These are phyloP conservation scores for Entomobrya multifasciata DNA, from an alignment of 2,888 invertebrate species.

Conservation along the genomic window DNA sequence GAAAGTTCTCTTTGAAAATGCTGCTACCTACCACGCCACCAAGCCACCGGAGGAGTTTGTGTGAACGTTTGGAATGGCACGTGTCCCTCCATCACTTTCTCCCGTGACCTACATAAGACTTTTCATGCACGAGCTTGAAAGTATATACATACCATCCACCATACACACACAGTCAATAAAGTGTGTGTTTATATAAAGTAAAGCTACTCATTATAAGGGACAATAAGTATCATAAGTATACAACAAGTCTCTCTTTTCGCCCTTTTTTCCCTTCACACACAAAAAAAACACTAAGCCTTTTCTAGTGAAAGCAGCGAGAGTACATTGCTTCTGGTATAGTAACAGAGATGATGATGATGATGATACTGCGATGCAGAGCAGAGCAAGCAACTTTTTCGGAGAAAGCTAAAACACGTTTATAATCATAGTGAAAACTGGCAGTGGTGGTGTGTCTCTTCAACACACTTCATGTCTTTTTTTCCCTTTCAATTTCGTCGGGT, in stretches of 20 bases:
- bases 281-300: neutral
- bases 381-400: neutral
- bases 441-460: neutral
- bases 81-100: conserved; percentile 60
- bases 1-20: no score
- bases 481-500: conserved; percentile 26
- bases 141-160: conserved; percentile 15
- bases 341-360: neutral
- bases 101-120: conserved; percentile 66
- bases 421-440: neutral
- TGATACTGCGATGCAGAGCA: neutral
- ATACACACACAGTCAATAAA: neutral
- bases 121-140: conserved; percentile 17
- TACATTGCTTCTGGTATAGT: neutral
- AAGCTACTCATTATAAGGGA: neutral
- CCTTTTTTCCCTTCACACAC: neutral
- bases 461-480: neutral
- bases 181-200: neutral
- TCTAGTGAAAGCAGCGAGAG: neutral
- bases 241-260: conserved; percentile 41
- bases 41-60: no score
- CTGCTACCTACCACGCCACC: no score
- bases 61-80: conserved; percentile 62
- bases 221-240: no score
- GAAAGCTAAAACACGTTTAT: neutral